A percentile compares a stretch with the other conserved stretches of the same genome.
phyloP scores from a whole-genome alignment of 1,140 invertebrate species.

The Zaprionus davidi region DNA sequence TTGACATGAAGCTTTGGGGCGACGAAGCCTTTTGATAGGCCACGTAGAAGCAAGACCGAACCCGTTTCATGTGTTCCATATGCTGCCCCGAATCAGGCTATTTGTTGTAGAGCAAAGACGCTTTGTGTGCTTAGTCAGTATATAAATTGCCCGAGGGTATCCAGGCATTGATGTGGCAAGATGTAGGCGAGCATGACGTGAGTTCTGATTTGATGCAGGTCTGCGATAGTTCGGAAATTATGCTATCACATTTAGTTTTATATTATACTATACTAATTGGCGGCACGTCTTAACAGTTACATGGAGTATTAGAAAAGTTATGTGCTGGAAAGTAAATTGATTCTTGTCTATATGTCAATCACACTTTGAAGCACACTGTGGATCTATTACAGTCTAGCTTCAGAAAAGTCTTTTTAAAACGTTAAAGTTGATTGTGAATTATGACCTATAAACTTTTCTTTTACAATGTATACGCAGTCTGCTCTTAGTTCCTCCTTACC shows the following conservation, averaged over 20 bases:
- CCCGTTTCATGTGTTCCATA: constrained; percentile 35
- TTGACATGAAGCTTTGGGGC: constrained; percentile 77
- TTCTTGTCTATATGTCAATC: neutral
- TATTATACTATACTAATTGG: neutral
- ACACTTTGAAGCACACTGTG: neutral
- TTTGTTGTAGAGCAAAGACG: constrained; percentile 30
- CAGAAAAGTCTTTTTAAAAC: neutral
- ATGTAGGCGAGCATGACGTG: neutral
- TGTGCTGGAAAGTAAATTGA: neutral
- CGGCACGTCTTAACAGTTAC: neutral
- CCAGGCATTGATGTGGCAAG: too few relatives aligned
- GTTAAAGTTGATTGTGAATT: neutral
- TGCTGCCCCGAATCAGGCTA: constrained; percentile 25
- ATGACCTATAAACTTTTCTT: neutral
- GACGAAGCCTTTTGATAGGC: constrained; percentile 57
- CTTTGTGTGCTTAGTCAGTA: constrained; percentile 27
- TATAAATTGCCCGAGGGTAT: constrained; percentile 38
- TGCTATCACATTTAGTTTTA: neutral
- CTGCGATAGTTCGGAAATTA: neutral
- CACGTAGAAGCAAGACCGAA: neutral
- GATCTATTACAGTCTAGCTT: neutral
- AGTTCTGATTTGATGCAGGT: constrained; percentile 6
- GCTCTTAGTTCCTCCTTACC: neutral
- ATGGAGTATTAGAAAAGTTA: neutral
- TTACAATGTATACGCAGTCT: too few relatives aligned